These are phyloP conservation scores for Gambusia holbrooki DNA, from an alignment of 2,113 vertebrate species.

Conservation along the genomic window DNA sequence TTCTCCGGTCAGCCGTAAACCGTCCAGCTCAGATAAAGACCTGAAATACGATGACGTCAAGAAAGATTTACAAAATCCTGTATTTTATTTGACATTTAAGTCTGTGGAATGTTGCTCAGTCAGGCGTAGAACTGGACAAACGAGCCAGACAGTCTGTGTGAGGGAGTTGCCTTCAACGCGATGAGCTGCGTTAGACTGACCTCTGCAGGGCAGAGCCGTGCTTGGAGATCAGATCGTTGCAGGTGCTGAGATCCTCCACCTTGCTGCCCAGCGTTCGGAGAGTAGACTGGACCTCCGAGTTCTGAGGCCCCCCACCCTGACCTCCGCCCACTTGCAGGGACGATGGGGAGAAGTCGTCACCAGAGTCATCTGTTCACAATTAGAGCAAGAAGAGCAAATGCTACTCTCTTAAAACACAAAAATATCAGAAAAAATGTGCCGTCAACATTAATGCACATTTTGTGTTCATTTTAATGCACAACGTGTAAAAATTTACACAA, in stretches of 20 bases:
- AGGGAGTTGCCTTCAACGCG: neutral
- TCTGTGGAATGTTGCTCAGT: neutral
- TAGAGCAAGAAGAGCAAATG: neutral
- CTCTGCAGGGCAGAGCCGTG: slow-evolving; percentile 95
- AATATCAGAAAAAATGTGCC: no score
- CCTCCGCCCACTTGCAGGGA: slow-evolving; percentile 69
- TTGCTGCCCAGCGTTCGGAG: slow-evolving; percentile 91
- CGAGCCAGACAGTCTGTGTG: neutral
- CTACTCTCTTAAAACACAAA: no score
- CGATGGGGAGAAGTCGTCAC: slow-evolving; percentile 86
- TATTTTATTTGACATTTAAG: neutral
- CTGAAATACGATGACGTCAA: slow-evolving; percentile 41
- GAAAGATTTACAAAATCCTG: neutral
- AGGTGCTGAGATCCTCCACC: slow-evolving; percentile 96
- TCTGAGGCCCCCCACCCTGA: slow-evolving; percentile 80
- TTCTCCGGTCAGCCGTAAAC: slow-evolving; percentile 88
- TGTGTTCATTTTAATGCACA: no score
- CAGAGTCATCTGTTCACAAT: slow-evolving; percentile 87
- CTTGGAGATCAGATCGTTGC: slow-evolving; percentile 96
- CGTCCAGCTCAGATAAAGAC: slow-evolving; percentile 93
- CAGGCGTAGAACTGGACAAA: neutral
- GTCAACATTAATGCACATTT: no score
- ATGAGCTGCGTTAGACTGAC: slow-evolving; percentile 43
- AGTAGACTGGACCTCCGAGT: slow-evolving; percentile 91
- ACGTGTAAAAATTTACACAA: no score